Evolutionary conservation across 2,797 vertebrate genomes (phyloP).

Genomic region (Sebastes steindachneri): DNA sequence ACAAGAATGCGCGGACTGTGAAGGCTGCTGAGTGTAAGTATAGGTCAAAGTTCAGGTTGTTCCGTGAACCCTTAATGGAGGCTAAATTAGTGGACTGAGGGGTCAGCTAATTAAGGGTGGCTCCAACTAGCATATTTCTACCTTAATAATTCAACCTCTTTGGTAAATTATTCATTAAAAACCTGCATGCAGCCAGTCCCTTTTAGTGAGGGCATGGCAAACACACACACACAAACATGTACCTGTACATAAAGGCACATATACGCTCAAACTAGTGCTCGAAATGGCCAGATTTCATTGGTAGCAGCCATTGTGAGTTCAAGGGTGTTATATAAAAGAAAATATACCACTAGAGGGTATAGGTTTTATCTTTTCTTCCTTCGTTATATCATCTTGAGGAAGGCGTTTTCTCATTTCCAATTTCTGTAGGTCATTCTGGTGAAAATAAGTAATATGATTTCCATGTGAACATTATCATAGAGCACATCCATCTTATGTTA

Average conservation of each 20-base stretch:
- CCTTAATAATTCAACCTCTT: slow-evolving; percentile 64
- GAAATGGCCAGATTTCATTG: background rate
- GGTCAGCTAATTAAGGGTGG: slow-evolving; percentile 60
- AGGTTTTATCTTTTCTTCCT: background rate
- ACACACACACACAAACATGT: background rate
- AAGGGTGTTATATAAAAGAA: background rate
- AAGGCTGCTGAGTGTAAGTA: background rate
- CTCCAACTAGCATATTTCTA: slow-evolving; percentile 47
- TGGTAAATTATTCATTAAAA: slow-evolving; percentile 66
- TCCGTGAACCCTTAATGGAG: slow-evolving; percentile 50
- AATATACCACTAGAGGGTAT: background rate
- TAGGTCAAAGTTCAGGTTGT: slow-evolving; percentile 41
- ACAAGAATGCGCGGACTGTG: background rate
- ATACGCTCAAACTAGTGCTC: background rate
- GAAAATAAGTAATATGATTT: background rate
- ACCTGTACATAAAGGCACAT: background rate
- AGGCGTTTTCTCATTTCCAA: background rate
- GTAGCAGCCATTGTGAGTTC: background rate
- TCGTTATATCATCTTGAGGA: background rate
- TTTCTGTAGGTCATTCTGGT: background rate
- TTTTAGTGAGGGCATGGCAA: background rate
- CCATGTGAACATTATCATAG: background rate
- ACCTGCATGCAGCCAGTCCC: slow-evolving; percentile 21
- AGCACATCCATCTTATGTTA: background rate
- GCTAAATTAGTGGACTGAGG: slow-evolving; percentile 51